These are phyloP conservation scores for Heteronetta atricapilla DNA, from an alignment of 2,113 vertebrate species.

Conservation along the genomic window DNA sequence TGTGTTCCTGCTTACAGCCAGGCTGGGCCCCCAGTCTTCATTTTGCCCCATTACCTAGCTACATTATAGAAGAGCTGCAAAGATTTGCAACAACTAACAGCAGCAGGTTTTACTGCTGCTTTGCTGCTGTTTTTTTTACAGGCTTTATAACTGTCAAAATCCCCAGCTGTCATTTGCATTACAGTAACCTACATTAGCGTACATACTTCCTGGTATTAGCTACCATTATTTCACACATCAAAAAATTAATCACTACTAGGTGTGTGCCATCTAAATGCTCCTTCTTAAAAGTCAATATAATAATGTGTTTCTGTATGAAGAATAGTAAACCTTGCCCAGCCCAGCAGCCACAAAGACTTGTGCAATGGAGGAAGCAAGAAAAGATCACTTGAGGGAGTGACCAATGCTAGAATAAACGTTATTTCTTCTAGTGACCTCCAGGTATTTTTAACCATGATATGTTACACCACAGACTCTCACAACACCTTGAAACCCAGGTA, in stretches of 20 bases:
- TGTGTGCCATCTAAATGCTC: neutral
- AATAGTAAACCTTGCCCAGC: neutral
- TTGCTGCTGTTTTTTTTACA: no score
- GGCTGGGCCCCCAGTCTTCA: neutral
- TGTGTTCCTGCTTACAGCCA: neutral
- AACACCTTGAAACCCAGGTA: neutral
- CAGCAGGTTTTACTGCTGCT: fast-evolving
- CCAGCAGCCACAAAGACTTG: neutral
- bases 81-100: neutral
- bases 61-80: neutral
- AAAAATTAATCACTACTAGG: neutral
- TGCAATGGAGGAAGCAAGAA: neutral
- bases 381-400: neutral
- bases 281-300: neutral
- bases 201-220: neutral
- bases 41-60: neutral
- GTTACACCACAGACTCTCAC: neutral
- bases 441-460: neutral
- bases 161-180: neutral
- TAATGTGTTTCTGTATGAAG: neutral
- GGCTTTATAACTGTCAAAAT: neutral
- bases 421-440: neutral
- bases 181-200: neutral
- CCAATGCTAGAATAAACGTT: neutral
- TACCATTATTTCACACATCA: neutral